Evolutionary conservation across 2,113 vertebrate genomes (phyloP), one percentile per base, ranked within the genome.

Genomic region (Bufo gargarizans): DNA sequence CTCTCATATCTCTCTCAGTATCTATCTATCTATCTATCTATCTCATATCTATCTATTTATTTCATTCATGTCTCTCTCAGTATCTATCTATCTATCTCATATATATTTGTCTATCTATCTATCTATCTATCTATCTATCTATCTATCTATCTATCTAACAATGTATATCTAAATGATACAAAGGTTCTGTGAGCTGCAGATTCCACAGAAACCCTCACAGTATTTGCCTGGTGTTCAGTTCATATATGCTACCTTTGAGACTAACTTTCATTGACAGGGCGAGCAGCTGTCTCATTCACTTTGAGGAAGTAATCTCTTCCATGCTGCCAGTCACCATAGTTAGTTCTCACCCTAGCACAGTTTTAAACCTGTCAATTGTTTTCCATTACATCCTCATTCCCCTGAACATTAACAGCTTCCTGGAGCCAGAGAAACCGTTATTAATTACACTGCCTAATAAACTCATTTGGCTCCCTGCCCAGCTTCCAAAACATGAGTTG

Each of bases 401-500:
- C 63, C 92, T 91, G 92, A 88, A 90, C 89, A 89, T 90, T 93
- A 93, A 93, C 89, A 87, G 86, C 85, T 92, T 94, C 90, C 78
- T 91, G 92, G 92, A 93, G 92, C 92, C 92, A 86, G 90, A 89
- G 90, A 92, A 92, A 86, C 88, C 85, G 91, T 93, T 93, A 94
- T 95, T 95, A 95, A 95, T 94, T 93, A 94, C 91, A 90, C 83
- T 92, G 91, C 92, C 90, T 94, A 94, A 94, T 94, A 93, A 93
- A 94, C 93, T 93, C 91, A 92, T 93, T 94, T 94, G 94, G 93
- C 93, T 93, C 88, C 82, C 82, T 91, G 93, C 94, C 94, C 93
- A 90, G 93, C 90, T 92, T 93, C 92, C 92, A 93, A 93, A 93
- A 90, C 91, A 92, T 77, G 91, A 80, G 22, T 89, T 90, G 92